Conservation (phyloP, 37 sponge, comb jelly and placozoan species). For the Chondrilla cf. caribensis region DNA sequence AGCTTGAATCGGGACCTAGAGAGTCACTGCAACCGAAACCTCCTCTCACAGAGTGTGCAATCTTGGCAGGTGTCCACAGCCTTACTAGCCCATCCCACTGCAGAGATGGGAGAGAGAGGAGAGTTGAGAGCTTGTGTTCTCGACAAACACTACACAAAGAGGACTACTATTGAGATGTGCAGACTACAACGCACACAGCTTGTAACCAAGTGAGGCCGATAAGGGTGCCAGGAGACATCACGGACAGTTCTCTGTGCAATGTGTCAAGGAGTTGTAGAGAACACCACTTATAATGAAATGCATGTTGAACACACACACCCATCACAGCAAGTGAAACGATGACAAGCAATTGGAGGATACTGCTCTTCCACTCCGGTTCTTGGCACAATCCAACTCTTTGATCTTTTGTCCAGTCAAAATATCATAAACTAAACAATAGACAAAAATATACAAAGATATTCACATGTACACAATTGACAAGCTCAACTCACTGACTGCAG, state of each 20-base stretch:
- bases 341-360: background rate
- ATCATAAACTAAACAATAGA: conserved; percentile 65
- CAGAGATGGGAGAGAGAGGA: background rate
- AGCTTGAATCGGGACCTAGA: no score
- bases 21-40: no score
- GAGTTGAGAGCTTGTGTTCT: background rate
- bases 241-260: conserved; percentile 40
- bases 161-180: background rate
- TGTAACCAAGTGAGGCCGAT: conserved; percentile 47
- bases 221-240: conserved; percentile 88
- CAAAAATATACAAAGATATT: background rate
- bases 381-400: conserved; percentile 15
- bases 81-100: conserved; percentile 58
- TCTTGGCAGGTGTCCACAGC: conserved; percentile 41
- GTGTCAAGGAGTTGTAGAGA: background rate
- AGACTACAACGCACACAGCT: conserved; percentile 56
- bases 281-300: background rate
- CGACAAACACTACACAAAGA: background rate
- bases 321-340: background rate
- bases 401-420: conserved; percentile 74
- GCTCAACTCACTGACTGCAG: conserved; percentile 50
- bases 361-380: background rate
- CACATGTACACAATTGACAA: background rate
- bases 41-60: background rate
- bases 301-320: no score